phyloP scores from a whole-genome alignment of 1,140 invertebrate species.

The Zaprionus ornatus region DNA sequence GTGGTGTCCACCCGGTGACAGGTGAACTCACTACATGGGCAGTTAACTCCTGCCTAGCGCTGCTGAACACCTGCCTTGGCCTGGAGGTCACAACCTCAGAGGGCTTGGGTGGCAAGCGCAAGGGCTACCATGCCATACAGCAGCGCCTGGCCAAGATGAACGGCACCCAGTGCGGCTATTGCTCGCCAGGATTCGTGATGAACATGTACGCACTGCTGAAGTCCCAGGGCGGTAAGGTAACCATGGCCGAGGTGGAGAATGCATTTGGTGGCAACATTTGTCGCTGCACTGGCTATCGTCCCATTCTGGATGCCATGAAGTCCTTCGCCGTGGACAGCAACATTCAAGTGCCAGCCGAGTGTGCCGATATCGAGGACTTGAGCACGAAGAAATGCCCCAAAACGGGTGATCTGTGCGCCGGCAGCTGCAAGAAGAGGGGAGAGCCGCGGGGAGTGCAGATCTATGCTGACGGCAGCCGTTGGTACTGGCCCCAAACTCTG shows the following conservation, averaged over 20 bases:
- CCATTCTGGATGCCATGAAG: slow-evolving; percentile 93
- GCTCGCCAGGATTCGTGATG: slow-evolving; percentile 94
- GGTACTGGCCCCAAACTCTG: slow-evolving; percentile 82
- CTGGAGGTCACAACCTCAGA: slow-evolving; percentile 92
- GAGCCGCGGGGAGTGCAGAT: slow-evolving; percentile 49
- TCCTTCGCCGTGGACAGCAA: slow-evolving; percentile 88
- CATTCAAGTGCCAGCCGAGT: slow-evolving; percentile 86
- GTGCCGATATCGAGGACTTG: slow-evolving; percentile 75
- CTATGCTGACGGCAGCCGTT: slow-evolving; percentile 67
- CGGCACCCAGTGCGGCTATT: slow-evolving; percentile 93
- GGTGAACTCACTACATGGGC: slow-evolving; percentile 86
- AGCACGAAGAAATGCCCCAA: slow-evolving; percentile 62
- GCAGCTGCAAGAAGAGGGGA: slow-evolving; percentile 58
- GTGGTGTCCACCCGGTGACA: slow-evolving; percentile 85
- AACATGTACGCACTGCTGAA: slow-evolving; percentile 89
- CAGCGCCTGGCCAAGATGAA: slow-evolving; percentile 88
- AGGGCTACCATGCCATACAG: slow-evolving; percentile 90
- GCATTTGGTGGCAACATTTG: slow-evolving; percentile 93
- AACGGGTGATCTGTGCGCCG: slow-evolving; percentile 60
- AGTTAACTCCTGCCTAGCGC: slow-evolving; percentile 91
- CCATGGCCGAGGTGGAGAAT: slow-evolving; percentile 90
- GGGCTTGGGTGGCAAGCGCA: slow-evolving; percentile 88
- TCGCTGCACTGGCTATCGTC: slow-evolving; percentile 93
- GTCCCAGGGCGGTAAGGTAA: slow-evolving; percentile 85
- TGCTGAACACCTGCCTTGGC: slow-evolving; percentile 88